These are phyloP conservation scores for Silurus asotus DNA, from an alignment of 2,113 vertebrate genomes.

Conservation along the genomic window DNA sequence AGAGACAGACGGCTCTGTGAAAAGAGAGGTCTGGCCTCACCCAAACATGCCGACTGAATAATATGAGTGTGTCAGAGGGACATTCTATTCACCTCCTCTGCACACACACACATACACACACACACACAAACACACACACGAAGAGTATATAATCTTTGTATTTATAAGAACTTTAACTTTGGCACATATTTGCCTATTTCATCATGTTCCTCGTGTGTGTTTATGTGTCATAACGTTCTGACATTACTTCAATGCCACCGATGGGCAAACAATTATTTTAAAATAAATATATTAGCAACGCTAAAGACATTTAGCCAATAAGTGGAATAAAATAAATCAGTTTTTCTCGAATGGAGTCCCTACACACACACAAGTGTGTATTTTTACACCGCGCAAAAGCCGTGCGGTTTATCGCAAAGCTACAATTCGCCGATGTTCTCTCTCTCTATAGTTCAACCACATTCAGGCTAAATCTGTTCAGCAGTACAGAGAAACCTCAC, in stretches of 20 bases:
- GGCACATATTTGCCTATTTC: not conserved
- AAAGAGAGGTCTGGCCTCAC: not conserved
- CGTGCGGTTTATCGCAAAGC: not conserved
- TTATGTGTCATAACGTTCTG: not conserved
- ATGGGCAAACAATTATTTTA: not conserved
- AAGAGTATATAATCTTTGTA: not conserved
- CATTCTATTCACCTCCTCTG: not conserved
- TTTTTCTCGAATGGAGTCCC: not conserved
- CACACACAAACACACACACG: not conserved
- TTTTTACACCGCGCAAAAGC: not conserved
- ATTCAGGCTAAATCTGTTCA: not conserved
- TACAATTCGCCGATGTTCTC: not conserved
- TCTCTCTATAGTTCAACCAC: not conserved
- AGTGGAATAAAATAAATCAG: not conserved
- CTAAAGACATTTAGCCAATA: not conserved
- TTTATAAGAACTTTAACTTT: not conserved
- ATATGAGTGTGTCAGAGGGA: not conserved
- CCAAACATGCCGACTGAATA: constrained; percentile 31
- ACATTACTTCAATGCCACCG: not conserved
- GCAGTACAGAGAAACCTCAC: not conserved
- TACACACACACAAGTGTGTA: not conserved
- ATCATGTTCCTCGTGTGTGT: not conserved
- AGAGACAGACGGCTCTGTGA: constrained; percentile 1
- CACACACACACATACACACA: not conserved
- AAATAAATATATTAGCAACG: not conserved